A percentile compares a stretch with the other conserved stretches of the same genome.
phyloP scores from a whole-genome alignment of 2,113 vertebrate genomes.

The cattle (Bos taurus) region ARS-UCD2.0 NC_037328.1:20415501-20416000 shows the following conservation, averaged over 20 bases:
- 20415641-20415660: conserved; percentile 16
- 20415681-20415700: neutral
- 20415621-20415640: neutral
- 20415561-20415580: neutral
- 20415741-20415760: neutral
- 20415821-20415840: neutral
- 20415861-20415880: neutral
- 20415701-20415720: conserved; percentile 6
- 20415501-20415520: neutral
- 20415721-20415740: neutral
- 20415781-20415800: neutral
- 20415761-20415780: neutral
- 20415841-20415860: neutral
- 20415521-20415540: neutral
- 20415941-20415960: neutral
- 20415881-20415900: neutral
- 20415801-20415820: neutral
- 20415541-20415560: neutral
- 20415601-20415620: neutral
- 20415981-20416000: neutral
- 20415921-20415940: neutral
- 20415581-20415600: neutral
- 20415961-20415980: neutral
- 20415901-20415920: rapidly evolving
- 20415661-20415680: neutral